A percentile compares a stretch with the other conserved stretches of the same genome.
Evolutionary conservation across 2,888 invertebrate genomes (phyloP).

Genomic region (Ernsta delagoae): DNA sequence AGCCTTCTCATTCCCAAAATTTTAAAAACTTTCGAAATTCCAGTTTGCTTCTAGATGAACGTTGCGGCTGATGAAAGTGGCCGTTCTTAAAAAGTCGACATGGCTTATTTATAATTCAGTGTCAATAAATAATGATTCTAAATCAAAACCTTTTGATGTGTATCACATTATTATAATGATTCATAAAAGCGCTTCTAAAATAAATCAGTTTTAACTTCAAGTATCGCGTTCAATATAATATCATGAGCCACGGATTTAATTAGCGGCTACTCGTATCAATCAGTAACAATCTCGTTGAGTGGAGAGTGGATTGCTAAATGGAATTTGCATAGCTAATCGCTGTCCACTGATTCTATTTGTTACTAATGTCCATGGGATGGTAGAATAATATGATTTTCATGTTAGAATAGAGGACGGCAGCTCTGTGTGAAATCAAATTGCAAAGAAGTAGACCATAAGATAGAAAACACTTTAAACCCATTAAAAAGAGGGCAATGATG

Average conservation of each 20-base stretch:
- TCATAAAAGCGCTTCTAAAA: background rate
- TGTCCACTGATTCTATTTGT: constrained; percentile 47
- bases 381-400: constrained; percentile 4
- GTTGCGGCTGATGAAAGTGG: too few relatives aligned
- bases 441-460: background rate
- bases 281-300: constrained; percentile 88
- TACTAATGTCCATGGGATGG: background rate
- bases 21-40: too few relatives aligned
- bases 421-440: background rate
- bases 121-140: too few relatives aligned
- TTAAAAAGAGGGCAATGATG: too few relatives aligned
- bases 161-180: background rate
- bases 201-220: constrained; percentile 43
- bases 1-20: too few relatives aligned
- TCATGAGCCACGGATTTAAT: constrained; percentile 68
- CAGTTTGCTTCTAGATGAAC: too few relatives aligned
- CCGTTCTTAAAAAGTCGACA: too few relatives aligned
- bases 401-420: background rate
- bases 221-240: background rate
- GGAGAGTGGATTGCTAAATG: constrained; percentile 90
- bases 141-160: too few relatives aligned
- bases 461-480: background rate
- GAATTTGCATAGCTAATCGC: constrained; percentile 87
- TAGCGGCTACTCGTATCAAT: constrained; percentile 87
- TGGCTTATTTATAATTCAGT: too few relatives aligned